phyloP scores from a whole-genome alignment of 2,888 invertebrate species.

The Acanthosepion esculentum region DNA sequence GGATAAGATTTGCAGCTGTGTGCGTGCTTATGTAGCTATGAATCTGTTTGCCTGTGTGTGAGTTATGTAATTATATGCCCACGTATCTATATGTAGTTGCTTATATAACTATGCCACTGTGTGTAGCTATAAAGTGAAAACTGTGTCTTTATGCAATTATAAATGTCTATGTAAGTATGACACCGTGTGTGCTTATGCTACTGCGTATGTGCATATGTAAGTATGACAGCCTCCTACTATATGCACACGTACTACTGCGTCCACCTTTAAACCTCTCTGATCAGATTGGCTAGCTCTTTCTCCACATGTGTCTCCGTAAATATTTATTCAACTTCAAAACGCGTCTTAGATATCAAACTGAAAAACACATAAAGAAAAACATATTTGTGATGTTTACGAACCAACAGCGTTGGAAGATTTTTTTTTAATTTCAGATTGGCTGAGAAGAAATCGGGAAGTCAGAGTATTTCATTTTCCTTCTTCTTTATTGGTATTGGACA shows the following conservation, averaged over 20 bases:
- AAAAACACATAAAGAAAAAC: not conserved
- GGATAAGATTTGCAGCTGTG: too few relatives aligned
- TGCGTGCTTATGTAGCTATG: too few relatives aligned
- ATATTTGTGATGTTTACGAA: slow-evolving; percentile 8
- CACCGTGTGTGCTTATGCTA: too few relatives aligned
- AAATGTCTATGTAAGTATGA: too few relatives aligned
- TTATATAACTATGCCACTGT: too few relatives aligned
- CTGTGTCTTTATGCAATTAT: too few relatives aligned
- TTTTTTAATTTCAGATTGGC: not conserved
- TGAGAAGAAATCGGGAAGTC: not conserved
- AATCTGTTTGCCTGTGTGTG: too few relatives aligned
- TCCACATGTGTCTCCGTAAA: not conserved
- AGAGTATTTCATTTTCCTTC: not conserved
- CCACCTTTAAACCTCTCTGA: not conserved
- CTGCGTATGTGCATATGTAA: not conserved
- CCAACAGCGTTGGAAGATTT: not conserved
- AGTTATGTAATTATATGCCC: too few relatives aligned
- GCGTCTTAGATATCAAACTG: not conserved
- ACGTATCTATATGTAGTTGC: too few relatives aligned
- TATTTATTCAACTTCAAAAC: slow-evolving; percentile 6
- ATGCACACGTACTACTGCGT: not conserved
- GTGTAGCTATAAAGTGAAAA: too few relatives aligned
- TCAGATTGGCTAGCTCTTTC: not conserved
- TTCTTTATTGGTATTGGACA: not conserved
- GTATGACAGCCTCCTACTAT: not conserved